Percentiles rank a stretch among this genome's conserved stretches.
phyloP scores from a whole-genome alignment of 2,113 vertebrate species.

The Isurus oxyrinchus region DNA sequence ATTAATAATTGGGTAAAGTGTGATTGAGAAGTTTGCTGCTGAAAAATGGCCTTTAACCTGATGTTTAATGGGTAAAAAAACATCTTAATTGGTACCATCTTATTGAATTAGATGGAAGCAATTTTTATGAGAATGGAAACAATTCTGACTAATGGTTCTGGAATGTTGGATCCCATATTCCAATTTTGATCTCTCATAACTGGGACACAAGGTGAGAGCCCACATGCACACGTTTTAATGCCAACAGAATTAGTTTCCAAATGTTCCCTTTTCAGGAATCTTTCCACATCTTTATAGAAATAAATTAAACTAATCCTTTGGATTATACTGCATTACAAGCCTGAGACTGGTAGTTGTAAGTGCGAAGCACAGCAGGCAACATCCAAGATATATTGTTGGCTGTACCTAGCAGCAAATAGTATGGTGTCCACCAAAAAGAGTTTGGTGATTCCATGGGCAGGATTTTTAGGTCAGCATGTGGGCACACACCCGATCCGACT shows the following conservation, averaged over 20 bases:
- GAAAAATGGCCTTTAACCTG: neutral
- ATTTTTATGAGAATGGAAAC: neutral
- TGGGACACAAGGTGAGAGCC: neutral
- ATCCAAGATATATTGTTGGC: neutral
- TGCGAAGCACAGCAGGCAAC: neutral
- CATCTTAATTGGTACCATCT: neutral
- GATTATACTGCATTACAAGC: neutral
- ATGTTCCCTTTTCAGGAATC: neutral
- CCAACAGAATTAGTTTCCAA: neutral
- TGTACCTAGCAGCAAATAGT: neutral
- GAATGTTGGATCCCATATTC: neutral
- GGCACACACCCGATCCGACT: too few relatives aligned
- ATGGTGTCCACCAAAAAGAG: neutral
- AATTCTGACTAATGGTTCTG: neutral
- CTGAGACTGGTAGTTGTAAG: neutral
- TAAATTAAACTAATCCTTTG: neutral
- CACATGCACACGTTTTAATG: neutral
- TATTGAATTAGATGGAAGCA: neutral
- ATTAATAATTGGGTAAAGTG: neutral
- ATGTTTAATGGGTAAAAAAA: neutral
- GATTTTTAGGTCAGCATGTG: too few relatives aligned
- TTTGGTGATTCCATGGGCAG: neutral
- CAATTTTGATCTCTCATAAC: neutral
- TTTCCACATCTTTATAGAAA: neutral
- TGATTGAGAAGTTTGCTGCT: neutral